phyloP scores from a whole-genome alignment of 2,888 invertebrate species.

The Nemoura dubitans region DNA sequence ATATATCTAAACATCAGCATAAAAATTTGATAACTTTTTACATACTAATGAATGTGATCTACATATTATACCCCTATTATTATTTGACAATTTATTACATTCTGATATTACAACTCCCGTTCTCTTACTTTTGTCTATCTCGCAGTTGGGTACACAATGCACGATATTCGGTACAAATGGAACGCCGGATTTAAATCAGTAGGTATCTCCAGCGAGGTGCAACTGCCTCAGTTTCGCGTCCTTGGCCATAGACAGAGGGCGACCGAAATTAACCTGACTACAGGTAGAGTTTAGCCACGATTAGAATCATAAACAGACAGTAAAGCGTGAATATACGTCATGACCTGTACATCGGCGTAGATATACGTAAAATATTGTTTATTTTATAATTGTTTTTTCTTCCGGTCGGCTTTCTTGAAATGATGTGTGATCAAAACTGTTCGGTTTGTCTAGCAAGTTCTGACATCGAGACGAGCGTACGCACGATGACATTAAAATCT shows the following conservation, averaged over 20 bases:
- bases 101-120: constrained; percentile 46
- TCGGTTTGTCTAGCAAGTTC: not conserved
- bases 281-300: constrained; percentile 74
- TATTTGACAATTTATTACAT: constrained; percentile 34
- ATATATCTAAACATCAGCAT: not conserved
- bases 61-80: constrained; percentile 33
- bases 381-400: constrained; percentile 7
- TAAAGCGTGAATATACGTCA: constrained; percentile 15
- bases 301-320: constrained; percentile 18
- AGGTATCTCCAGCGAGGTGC: constrained; percentile 94
- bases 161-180: constrained; percentile 97
- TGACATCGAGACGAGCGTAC: not conserved
- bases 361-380: not conserved
- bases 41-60: constrained; percentile 29
- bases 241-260: constrained; percentile 95
- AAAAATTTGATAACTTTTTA: constrained; percentile 18
- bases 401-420: not conserved
- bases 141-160: constrained; percentile 96
- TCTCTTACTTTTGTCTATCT: constrained; percentile 60
- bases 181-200: constrained; percentile 91
- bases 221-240: constrained; percentile 96
- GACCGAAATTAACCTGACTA: constrained; percentile 93
- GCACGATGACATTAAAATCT: not conserved
- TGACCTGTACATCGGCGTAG: constrained; percentile 14
- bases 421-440: not conserved